Evolutionary conservation across 2,113 vertebrate genomes (phyloP), one percentile per base, ranked within the genome.

Genomic region (Alethe castanea): DNA sequence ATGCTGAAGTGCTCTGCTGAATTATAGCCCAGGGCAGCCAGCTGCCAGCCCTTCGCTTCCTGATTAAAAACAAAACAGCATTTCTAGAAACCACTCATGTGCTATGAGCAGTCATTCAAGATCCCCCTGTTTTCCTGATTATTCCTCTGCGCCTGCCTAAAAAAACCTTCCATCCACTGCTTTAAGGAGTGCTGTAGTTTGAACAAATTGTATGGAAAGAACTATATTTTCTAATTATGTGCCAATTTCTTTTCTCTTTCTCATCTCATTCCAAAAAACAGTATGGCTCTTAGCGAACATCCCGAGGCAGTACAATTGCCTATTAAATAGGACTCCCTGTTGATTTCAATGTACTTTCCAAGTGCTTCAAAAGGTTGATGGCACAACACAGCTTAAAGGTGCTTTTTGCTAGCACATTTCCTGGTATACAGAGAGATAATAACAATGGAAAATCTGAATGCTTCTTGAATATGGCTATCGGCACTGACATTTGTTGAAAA

Each of bases 31-130:
- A 73, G 2, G 7, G 71, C 65, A 88, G 61, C n/a, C 71, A 82
- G 67, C 87, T 96, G 93, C 90, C 96, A 94, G 90, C 67, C 71
- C 60, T 93, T 64, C 4, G 29, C 50, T 90, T 94, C 56, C 71
- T 86, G 62, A 93, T 92, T 90, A 81, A 93, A 95, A 93, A 22
- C 24, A 62, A 45, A 62, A 31, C 56, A 59, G 44, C 8, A 31
- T 45, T 80, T 89, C 81, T 82, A 71, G 62, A 72, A 87, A 50
- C 62, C 47, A 47, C 29, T 81, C 24, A 11, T 6, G 0, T 72
- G 35, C 24, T 48, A 9, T 5, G 19, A 82, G 36, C 11, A 38
- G n/a, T 47, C 47, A 60, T 60, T 44, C 64, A 83, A 91, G 19
- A 47, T 77, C 13, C 14, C 6, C 16, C 50, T 52, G 18, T 19